Evolutionary conservation across 2,888 invertebrate species (phyloP).

Genomic region (Cheilosia vulpina): DNA sequence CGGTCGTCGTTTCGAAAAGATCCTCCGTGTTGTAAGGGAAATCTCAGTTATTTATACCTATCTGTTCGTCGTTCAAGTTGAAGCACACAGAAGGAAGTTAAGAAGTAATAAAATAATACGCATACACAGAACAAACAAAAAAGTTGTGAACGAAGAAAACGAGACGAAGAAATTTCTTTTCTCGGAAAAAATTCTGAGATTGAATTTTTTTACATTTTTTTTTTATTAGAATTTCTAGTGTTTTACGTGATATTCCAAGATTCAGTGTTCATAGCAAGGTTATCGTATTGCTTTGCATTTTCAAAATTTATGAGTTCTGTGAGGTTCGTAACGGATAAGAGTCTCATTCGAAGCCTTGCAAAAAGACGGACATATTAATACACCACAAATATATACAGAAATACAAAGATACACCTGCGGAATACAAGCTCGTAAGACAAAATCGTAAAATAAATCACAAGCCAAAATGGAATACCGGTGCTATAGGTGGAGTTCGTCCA

Average conservation of each 20-base stretch:
- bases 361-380: conserved; percentile 51
- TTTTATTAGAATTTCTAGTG: conserved; percentile 51
- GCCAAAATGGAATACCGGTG: conserved; percentile 83
- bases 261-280: conserved; percentile 17
- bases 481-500: conserved; percentile 83
- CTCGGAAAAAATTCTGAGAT: conserved; percentile 66
- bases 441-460: conserved; percentile 76
- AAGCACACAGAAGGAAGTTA: conserved; percentile 54
- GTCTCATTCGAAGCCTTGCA: conserved; percentile 31
- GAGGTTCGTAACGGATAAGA: conserved; percentile 48
- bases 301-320: conserved; percentile 21
- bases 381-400: conserved; percentile 10
- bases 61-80: conserved; percentile 53
- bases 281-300: conserved; percentile 6
- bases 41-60: conserved; percentile 42
- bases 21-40: conserved; percentile 58
- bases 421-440: conserved; percentile 53
- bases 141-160: conserved; percentile 65
- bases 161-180: conserved; percentile 71
- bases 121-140: conserved; percentile 60
- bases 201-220: conserved; percentile 44
- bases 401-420: conserved; percentile 57
- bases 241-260: conserved; percentile 18
- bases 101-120: conserved; percentile 63
- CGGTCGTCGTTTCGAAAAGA: conserved; percentile 78